These are phyloP conservation scores for Rotaria magnacalcarata DNA, from an alignment of 2,888 invertebrate species.

Conservation along the genomic window DNA sequence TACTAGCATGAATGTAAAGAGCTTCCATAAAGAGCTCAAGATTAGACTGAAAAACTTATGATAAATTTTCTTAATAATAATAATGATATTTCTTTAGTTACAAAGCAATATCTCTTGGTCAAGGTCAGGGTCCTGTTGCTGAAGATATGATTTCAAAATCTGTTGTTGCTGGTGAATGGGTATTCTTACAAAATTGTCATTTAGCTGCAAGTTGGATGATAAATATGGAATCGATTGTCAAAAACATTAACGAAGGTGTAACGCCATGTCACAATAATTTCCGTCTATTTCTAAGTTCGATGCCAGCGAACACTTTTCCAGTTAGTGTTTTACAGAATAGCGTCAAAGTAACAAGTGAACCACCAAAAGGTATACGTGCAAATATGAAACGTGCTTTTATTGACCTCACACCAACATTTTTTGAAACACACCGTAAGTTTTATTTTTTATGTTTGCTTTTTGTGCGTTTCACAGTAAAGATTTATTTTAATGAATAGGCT, in stretches of 20 bases:
- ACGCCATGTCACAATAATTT: slow-evolving; percentile 55
- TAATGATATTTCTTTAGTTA: slow-evolving; percentile 49
- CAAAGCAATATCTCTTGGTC: slow-evolving; percentile 60
- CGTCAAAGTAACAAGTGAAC: slow-evolving; percentile 61
- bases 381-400: slow-evolving; percentile 79
- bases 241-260: slow-evolving; percentile 52
- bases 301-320: slow-evolving; percentile 59
- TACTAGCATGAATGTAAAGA: too few species aligned
- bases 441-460: background rate
- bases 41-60: too few species aligned
- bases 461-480: background rate
- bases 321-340: slow-evolving; percentile 60
- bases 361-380: slow-evolving; percentile 62
- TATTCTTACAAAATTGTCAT: slow-evolving; percentile 61
- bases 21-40: too few species aligned
- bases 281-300: slow-evolving; percentile 59
- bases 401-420: slow-evolving; percentile 75
- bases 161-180: slow-evolving; percentile 59
- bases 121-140: slow-evolving; percentile 61
- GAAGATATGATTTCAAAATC: slow-evolving; percentile 58
- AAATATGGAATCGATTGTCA: slow-evolving; percentile 58
- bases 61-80: too few species aligned
- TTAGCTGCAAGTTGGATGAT: slow-evolving; percentile 59
- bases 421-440: slow-evolving; percentile 71
- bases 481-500: slow-evolving; percentile 48